Percentiles rank a stretch among this genome's conserved stretches.
Conservation (phyloP, 2,113 vertebrate genomes). For the Odocoileus virginianus region DNA sequence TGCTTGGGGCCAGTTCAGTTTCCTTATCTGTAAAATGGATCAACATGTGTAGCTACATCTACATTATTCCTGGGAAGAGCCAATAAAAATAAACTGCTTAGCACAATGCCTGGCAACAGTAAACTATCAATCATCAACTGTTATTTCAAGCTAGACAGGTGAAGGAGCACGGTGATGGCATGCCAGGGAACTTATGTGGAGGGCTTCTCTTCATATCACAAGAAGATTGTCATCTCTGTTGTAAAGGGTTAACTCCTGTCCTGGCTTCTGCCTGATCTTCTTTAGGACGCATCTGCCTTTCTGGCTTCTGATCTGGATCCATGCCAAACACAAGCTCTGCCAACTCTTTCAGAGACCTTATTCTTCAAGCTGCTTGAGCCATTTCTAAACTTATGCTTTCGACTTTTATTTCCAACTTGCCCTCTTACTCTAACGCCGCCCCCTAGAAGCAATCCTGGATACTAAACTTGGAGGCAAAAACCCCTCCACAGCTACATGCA, state of each 20-base stretch:
- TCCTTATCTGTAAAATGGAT: background rate
- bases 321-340: background rate
- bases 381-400: slow-evolving; percentile 1
- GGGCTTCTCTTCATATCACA: background rate
- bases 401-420: background rate
- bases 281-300: background rate
- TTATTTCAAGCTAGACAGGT: background rate
- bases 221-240: background rate
- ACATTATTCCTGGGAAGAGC: background rate
- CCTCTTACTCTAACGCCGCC: background rate
- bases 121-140: background rate
- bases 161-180: background rate
- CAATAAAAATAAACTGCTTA: background rate
- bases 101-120: background rate
- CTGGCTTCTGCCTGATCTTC: background rate
- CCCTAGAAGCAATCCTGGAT: background rate
- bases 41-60: background rate
- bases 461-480: background rate
- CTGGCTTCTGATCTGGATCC: slow-evolving; percentile 35
- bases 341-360: background rate
- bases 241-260: background rate
- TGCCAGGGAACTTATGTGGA: background rate
- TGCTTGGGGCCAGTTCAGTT: background rate
- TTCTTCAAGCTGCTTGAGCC: background rate
- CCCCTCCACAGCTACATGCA: background rate